Conservation (phyloP, 1,140 invertebrate genomes). For the Halyomorpha halys region DNA sequence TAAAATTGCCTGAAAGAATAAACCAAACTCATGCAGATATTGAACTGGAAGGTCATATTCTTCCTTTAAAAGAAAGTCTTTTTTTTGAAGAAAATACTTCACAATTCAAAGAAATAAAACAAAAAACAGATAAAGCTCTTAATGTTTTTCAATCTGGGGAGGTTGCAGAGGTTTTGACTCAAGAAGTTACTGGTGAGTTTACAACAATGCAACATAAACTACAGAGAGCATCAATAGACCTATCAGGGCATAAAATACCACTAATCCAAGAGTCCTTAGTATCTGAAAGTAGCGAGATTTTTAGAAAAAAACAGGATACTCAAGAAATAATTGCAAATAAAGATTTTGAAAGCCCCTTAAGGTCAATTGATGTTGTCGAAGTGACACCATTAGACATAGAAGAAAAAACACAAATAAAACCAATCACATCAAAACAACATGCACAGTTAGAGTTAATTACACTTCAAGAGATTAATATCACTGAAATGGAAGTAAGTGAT, state of each 20-base stretch:
- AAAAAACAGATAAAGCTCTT: constrained; percentile 12
- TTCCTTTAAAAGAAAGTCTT: constrained; percentile 21
- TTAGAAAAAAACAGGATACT: not conserved
- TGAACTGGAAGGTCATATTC: constrained; percentile 18
- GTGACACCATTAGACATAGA: constrained; percentile 13
- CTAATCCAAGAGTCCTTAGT: not conserved
- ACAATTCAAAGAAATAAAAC: constrained; percentile 10
- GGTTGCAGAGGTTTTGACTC: not conserved
- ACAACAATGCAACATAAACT: not conserved
- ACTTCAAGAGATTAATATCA: constrained; percentile 17
- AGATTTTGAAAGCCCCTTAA: not conserved
- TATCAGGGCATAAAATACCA: constrained; percentile 7
- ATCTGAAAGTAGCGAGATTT: not conserved
- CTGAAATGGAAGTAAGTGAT: constrained; percentile 10
- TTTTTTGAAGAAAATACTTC: constrained; percentile 11
- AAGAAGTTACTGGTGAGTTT: constrained; percentile 22
- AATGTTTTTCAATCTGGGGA: not conserved
- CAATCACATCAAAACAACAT: constrained; percentile 11
- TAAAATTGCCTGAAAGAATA: not conserved
- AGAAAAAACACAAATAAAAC: constrained; percentile 6
- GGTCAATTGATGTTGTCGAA: constrained; percentile 16
- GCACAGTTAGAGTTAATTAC: not conserved
- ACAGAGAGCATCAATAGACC: constrained; percentile 20
- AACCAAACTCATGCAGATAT: constrained; percentile 16
- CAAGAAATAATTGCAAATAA: not conserved